Conservation (phyloP, 2,113 vertebrate genomes). For the Chlamydotis undulata region DNA sequence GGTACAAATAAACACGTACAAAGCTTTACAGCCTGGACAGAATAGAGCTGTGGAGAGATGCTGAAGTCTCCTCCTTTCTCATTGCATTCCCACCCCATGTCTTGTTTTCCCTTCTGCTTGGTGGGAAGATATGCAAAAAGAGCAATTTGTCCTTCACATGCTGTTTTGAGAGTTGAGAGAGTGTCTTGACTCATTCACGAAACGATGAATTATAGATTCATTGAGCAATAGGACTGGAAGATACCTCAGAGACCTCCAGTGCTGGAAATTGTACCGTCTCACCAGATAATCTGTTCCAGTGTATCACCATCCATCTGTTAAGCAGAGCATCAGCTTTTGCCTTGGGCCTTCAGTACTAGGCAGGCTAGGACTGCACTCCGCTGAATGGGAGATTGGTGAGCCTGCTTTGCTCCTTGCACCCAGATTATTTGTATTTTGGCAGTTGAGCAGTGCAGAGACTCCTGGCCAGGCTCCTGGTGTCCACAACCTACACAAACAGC, state of each 20-base stretch:
- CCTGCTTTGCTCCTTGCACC: not conserved
- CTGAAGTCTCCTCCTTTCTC: not conserved
- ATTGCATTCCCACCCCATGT: not conserved
- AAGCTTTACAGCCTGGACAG: not conserved
- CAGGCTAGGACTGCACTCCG: not conserved
- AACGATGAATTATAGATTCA: slow-evolving; percentile 52
- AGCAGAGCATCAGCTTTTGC: slow-evolving; percentile 48
- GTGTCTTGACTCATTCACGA: not conserved
- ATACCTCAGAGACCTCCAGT: slow-evolving; percentile 24
- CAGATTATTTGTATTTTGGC: not conserved
- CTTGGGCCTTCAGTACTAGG: not conserved
- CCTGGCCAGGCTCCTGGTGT: not conserved
- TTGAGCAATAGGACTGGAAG: slow-evolving; percentile 56
- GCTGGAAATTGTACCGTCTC: slow-evolving; percentile 30
- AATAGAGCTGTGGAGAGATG: not conserved
- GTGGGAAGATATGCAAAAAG: slow-evolving; percentile 39
- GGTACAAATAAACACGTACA: not conserved
- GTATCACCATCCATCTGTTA: slow-evolving; percentile 58
- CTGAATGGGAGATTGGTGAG: not conserved
- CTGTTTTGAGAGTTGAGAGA: slow-evolving; percentile 46
- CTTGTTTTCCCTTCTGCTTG: slow-evolving; percentile 28
- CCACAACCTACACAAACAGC: not conserved
- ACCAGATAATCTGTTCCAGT: slow-evolving; percentile 54
- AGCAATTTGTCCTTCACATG: slow-evolving; percentile 45
- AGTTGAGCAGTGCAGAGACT: not conserved